phyloP scores from a whole-genome alignment of 2,888 invertebrate species.

The Lochmaea capreae region DNA sequence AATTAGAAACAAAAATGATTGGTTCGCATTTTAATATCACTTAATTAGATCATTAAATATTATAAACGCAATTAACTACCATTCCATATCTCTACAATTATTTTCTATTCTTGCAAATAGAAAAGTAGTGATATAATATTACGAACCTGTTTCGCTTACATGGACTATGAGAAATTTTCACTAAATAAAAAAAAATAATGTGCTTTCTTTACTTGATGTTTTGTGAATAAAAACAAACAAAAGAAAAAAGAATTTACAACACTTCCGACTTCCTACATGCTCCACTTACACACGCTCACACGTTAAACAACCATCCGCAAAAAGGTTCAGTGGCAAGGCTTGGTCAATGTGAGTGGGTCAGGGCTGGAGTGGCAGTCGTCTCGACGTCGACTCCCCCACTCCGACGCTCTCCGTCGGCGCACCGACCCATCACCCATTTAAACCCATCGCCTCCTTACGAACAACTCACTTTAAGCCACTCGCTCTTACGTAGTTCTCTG shows the following conservation, averaged over 20 bases:
- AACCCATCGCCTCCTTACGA: constrained; percentile 51
- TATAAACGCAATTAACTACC: background rate
- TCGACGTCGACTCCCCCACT: constrained; percentile 60
- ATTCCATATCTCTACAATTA: background rate
- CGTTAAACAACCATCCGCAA: constrained; percentile 39
- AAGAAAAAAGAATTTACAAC: constrained; percentile 10
- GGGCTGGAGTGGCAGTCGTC: constrained; percentile 60
- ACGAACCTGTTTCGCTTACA: background rate
- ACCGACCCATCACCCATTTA: constrained; percentile 59
- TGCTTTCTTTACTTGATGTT: constrained; percentile 2
- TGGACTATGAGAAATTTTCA: background rate
- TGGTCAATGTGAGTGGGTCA: constrained; percentile 64
- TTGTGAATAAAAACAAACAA: constrained; percentile 7
- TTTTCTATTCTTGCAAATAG: background rate
- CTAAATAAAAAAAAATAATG: background rate
- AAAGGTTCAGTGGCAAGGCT: constrained; percentile 62
- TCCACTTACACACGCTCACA: constrained; percentile 27
- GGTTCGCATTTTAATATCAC: background rate
- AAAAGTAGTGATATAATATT: background rate
- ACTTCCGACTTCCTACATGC: constrained; percentile 32
- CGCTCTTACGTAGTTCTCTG: constrained; percentile 30
- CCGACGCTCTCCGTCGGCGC: constrained; percentile 54
- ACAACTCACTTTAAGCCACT: constrained; percentile 42
- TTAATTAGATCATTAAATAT: background rate
- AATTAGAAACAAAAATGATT: background rate